Evolutionary conservation across 2,113 vertebrate genomes (phyloP).

Genomic region (Campylorhamphus procurvoides): DNA sequence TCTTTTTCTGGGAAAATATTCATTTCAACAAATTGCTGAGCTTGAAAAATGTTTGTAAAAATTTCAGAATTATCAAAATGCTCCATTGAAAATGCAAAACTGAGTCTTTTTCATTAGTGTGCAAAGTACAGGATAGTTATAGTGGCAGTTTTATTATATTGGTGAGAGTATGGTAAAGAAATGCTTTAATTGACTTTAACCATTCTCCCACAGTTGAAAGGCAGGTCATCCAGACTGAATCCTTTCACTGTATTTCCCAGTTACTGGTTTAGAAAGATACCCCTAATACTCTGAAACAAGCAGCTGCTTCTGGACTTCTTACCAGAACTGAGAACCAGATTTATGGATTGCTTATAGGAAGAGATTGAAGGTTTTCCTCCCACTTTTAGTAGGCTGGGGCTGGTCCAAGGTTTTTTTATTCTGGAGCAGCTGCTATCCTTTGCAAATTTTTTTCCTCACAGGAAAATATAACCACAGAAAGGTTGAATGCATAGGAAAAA

Average conservation of each 20-base stretch:
- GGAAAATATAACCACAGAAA: neutral
- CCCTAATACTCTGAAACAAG: neutral
- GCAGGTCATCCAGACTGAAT: neutral
- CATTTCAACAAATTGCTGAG: neutral
- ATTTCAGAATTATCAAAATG: neutral
- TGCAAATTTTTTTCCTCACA: neutral
- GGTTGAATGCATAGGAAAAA: neutral
- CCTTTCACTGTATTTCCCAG: neutral
- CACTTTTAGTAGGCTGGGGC: neutral
- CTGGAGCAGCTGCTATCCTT: neutral
- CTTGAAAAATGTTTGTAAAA: neutral
- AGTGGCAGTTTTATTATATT: neutral
- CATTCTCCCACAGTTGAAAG: rapidly evolving
- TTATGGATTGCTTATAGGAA: neutral
- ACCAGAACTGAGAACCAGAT: neutral
- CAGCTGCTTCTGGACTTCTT: neutral
- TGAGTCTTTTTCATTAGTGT: neutral
- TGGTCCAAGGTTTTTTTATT: neutral
- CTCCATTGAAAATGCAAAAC: neutral
- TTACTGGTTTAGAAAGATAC: neutral
- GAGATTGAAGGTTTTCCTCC: neutral
- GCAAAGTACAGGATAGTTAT: neutral
- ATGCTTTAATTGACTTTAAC: neutral
- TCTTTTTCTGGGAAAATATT: neutral
- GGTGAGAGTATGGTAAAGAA: neutral